Evolutionary conservation across 2,797 vertebrate genomes (phyloP), one percentile per base, ranked within the genome.

Genomic region (Sebastes jordani): DNA sequence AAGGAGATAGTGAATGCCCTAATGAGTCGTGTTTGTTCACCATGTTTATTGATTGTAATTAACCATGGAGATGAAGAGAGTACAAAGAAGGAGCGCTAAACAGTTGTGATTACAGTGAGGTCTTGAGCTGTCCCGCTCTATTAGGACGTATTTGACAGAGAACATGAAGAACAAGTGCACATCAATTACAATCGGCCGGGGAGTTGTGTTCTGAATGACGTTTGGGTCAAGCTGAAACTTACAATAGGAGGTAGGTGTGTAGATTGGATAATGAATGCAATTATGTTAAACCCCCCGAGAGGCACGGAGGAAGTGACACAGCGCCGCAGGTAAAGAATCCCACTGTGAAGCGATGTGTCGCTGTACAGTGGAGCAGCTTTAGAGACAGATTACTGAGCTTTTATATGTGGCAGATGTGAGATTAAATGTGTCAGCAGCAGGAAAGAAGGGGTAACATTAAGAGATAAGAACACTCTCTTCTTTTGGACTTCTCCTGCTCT

Each of bases 41-140:
- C 54, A 72, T 83, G 81, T 90, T 90, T 88, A 89, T 91, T 91
- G 85, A 83, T 89, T 88, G 32, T 91, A 89, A 90, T 91, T 86
- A 90, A 62, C 84, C 32, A 34, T 70, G 55, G 76, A 78, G 83
- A 91, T 83, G 83, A 86, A 73, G 49, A 83, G 66, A 68, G 78
- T 42, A 71, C 30, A 63, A 67, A 78, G 84, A 84, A 67, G 9
- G 61, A 85, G 74, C 20, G 61, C 83, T 87, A 79, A 91, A 91
- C 86, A 80, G 83, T 86, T 62, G 82, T 88, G 86, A 91, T 90
- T 84, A 90, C 77, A 63, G 49, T 73, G 61, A 81, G 80, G 76
- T 86, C 82, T 84, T 42, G 71, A 81, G 80, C 80, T 81, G 77
- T 86, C 83, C 71, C 46, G 14, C 65, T 81, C 78, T 76, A 78